These are phyloP conservation scores for Cryptocephalus moraei DNA, from an alignment of 2,888 invertebrate species.

Conservation along the genomic window DNA sequence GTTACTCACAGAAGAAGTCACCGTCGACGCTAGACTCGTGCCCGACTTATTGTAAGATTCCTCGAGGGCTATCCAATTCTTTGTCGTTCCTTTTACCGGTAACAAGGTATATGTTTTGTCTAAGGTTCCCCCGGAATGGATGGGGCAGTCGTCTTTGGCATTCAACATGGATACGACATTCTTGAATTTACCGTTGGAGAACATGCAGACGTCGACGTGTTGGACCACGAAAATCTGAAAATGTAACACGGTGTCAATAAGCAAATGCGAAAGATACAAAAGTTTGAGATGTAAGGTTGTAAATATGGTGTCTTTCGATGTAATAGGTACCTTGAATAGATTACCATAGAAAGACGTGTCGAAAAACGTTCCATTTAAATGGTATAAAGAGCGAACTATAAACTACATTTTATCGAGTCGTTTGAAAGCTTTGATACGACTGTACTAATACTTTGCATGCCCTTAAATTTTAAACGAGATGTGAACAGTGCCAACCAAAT, in stretches of 20 bases:
- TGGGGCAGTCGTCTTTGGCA: conserved; percentile 52
- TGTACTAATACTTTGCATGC: too few relatives aligned
- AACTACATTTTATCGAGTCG: too few relatives aligned
- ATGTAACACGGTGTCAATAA: neutral
- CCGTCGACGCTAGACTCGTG: conserved; percentile 47
- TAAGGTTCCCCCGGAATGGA: conserved; percentile 54
- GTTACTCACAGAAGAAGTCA: conserved; percentile 32
- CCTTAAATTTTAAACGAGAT: too few relatives aligned
- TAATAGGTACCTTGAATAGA: too few relatives aligned
- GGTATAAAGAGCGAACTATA: too few relatives aligned
- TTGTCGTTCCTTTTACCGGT: conserved; percentile 69
- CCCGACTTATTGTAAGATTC: conserved; percentile 66
- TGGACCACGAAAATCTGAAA: conserved; percentile 72
- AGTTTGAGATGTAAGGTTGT: too few relatives aligned
- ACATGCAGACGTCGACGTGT: conserved; percentile 90
- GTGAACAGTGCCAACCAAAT: too few relatives aligned
- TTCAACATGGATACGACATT: conserved; percentile 70
- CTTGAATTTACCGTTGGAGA: conserved; percentile 89
- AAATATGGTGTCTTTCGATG: too few relatives aligned
- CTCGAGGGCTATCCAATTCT: conserved; percentile 87
- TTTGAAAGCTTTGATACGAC: too few relatives aligned
- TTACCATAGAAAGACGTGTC: too few relatives aligned
- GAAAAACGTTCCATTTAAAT: too few relatives aligned
- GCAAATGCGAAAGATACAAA: too few relatives aligned
- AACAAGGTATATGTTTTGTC: conserved; percentile 55